phyloP scores from a whole-genome alignment of 2,888 invertebrate genomes.

The Cryptophagus acutangulus region DNA sequence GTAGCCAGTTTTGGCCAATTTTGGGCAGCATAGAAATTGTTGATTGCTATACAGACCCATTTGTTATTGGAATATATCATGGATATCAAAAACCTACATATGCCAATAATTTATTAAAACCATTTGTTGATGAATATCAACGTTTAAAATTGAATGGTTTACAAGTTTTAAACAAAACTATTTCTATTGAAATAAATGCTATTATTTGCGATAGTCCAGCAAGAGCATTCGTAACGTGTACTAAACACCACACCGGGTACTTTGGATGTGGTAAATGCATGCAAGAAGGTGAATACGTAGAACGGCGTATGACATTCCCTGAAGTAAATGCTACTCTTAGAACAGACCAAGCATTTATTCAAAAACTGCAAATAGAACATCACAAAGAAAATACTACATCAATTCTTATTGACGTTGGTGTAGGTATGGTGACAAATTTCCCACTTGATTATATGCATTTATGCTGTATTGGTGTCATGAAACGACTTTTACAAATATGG shows the following conservation, averaged over 20 bases:
- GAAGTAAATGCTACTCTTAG: conserved; percentile 5
- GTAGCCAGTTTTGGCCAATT: too few relatives aligned
- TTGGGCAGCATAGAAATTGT: too few relatives aligned
- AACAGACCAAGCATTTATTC: conserved; percentile 5
- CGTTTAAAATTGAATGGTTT: too few relatives aligned
- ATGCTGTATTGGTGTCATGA: conserved; percentile 22
- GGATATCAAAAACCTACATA: too few relatives aligned
- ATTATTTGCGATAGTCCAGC: conserved; percentile 1
- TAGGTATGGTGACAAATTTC: conserved; percentile 10
- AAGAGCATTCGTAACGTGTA: conserved; percentile 3
- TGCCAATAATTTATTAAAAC: too few relatives aligned
- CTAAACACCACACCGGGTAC: conserved; percentile 5
- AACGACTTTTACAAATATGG: conserved; percentile 16
- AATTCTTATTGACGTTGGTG: not conserved
- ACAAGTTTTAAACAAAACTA: too few relatives aligned
- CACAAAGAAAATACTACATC: conserved; percentile 2
- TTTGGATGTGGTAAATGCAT: conserved; percentile 10
- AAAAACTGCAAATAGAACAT: conserved; percentile 2
- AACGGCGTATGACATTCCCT: conserved; percentile 1
- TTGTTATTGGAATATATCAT: too few relatives aligned
- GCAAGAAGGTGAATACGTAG: conserved; percentile 7
- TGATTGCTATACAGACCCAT: too few relatives aligned
- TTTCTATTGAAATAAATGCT: conserved; percentile 6
- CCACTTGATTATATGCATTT: too few relatives aligned
- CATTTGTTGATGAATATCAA: too few relatives aligned